Percentiles rank a stretch among this genome's conserved stretches.
These are phyloP conservation scores for Hydrophis major DNA, from an alignment of 2,797 vertebrate species.

Conservation along the genomic window DNA sequence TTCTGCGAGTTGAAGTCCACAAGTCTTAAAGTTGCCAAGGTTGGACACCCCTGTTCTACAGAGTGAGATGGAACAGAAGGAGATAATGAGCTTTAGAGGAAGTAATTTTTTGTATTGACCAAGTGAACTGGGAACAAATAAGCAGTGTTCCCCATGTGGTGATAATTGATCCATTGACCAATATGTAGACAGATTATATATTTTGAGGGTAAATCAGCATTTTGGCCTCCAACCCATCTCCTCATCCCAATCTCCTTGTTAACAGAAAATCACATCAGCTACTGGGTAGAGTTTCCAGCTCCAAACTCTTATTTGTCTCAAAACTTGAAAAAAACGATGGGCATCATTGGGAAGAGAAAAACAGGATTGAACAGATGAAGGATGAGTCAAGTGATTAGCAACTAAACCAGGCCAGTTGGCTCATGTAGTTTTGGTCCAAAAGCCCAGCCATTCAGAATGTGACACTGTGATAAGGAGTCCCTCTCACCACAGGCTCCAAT, in stretches of 20 bases:
- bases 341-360: neutral
- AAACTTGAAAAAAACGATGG: neutral
- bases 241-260: neutral
- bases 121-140: neutral
- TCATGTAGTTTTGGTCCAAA: neutral
- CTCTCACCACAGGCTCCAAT: neutral
- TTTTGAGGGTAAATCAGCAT: neutral
- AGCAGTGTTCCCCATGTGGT: neutral
- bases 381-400: neutral
- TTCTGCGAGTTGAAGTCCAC: too few species aligned
- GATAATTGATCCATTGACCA: neutral
- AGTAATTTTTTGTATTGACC: neutral
- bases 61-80: neutral
- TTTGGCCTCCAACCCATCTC: neutral
- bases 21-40: too few species aligned
- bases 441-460: neutral
- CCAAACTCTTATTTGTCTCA: neutral
- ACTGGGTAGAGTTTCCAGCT: neutral
- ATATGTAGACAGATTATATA: neutral
- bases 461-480: neutral
- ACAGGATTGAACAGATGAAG: neutral
- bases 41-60: neutral
- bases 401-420: neutral
- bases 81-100: neutral
- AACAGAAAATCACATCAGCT: neutral